A percentile compares a stretch with the other conserved stretches of the same genome.
Evolutionary conservation across 2,888 invertebrate genomes (phyloP).

Genomic region (Drosophila colorata): DNA sequence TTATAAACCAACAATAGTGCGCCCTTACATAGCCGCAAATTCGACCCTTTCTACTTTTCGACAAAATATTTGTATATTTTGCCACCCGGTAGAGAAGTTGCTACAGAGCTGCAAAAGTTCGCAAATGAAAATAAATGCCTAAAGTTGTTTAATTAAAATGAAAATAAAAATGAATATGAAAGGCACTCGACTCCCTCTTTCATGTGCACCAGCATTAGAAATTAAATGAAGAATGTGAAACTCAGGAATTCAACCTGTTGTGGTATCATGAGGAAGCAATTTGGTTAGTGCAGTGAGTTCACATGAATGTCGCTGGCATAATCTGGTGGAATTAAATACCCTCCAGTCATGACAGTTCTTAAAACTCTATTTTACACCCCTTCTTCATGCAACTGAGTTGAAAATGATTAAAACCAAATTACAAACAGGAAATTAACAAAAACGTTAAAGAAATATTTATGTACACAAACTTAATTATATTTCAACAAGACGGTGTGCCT

Average conservation of each 20-base stretch:
- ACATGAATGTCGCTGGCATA: conserved; percentile 5
- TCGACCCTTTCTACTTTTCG: conserved; percentile 26
- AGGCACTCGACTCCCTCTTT: conserved; percentile 35
- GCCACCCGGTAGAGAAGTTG: conserved; percentile 38
- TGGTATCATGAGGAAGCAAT: conserved; percentile 1
- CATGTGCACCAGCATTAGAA: conserved; percentile 24
- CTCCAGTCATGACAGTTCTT: conserved; percentile 24
- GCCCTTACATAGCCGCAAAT: conserved; percentile 12
- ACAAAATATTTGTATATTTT: conserved; percentile 29
- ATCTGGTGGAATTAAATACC: conserved; percentile 7
- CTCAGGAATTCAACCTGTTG: conserved; percentile 6
- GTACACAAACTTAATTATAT: not conserved
- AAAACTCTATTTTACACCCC: conserved; percentile 1
- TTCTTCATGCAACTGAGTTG: conserved; percentile 9
- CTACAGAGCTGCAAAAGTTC: conserved; percentile 50
- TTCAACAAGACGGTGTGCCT: too few relatives aligned
- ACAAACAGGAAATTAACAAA: conserved; percentile 12
- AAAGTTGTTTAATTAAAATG: conserved; percentile 69
- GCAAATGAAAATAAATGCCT: conserved; percentile 67
- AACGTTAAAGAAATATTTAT: conserved; percentile 17
- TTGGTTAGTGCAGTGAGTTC: not conserved
- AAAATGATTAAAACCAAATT: conserved; percentile 45
- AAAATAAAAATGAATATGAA: conserved; percentile 37
- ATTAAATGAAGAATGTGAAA: conserved; percentile 51
- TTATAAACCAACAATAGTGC: conserved; percentile 3